Evolutionary conservation across 2,113 vertebrate species (phyloP), one percentile per base, ranked within the genome.

Genomic region (human): DNA sequence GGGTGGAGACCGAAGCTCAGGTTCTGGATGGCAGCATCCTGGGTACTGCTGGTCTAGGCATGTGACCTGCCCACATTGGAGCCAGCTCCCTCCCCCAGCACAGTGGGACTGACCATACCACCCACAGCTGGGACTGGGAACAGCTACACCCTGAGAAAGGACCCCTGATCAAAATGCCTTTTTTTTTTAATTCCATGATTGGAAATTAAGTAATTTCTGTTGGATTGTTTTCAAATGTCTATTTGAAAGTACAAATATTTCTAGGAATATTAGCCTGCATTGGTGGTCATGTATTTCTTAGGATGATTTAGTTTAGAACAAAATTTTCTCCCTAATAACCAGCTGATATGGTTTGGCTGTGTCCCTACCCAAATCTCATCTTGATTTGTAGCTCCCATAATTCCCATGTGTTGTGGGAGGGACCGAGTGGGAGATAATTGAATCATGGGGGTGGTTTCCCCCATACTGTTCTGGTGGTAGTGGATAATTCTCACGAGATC

Each of bases 1-100:
- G 18, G 8, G 22, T 7, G 0, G 5, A 18, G 23, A 20, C 38
- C 22, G 8, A 25, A 5, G 16, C 72, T 13, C 3, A 1, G 30
- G 45, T 30, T 72, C n/a, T 7, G n/a, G 9, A 7, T 4, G 22
- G 7, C 0, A 0, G 0, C 52, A 17, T 7, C 57, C 1, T 5
- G 0, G 18, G 16, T 3, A 2, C 16, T 5, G 11, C 35, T 12
- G 3, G 9, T 17, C 25, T 23, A 18, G 3, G 43, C 23, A 5
- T 10, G 22, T 0, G n/a, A 12, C 12, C 45, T 30, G 11, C 0
- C 5, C 3, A 6, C 1, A 0, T 8, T 3, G 18, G 5, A 55
- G 35, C 55, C 32, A 25, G 38, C 48, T 55, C 45, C 20, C 23
- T 40, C 35, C 20, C 27, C 3, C 0, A 0, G 6, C 38, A 23